These are phyloP conservation scores for Eupithecia inturbata DNA, from an alignment of 2,888 invertebrate genomes.

Conservation along the genomic window DNA sequence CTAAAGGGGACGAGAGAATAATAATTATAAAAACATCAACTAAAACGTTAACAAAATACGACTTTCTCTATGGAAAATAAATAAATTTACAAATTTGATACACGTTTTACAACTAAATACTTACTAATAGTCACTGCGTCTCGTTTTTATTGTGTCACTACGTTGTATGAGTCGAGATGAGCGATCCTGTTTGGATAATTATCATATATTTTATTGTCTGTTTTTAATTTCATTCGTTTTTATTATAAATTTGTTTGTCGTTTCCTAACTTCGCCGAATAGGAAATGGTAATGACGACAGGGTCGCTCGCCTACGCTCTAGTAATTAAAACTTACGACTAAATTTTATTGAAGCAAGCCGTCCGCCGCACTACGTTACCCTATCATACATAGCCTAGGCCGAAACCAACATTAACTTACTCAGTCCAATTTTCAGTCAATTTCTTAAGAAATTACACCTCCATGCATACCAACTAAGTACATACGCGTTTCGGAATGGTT, in stretches of 20 bases:
- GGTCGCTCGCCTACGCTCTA: conserved; percentile 59
- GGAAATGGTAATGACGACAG: conserved; percentile 31
- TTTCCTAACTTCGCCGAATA: conserved; percentile 7
- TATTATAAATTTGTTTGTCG: conserved; percentile 23
- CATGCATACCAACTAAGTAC: conserved; percentile 76
- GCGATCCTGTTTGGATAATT: conserved; percentile 49
- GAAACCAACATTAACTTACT: conserved; percentile 80
- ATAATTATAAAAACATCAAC: conserved; percentile 75
- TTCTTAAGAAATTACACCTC: conserved; percentile 80
- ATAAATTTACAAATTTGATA: conserved; percentile 84
- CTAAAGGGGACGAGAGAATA: conserved; percentile 76
- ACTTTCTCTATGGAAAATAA: conserved; percentile 84
- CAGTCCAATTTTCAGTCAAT: conserved; percentile 84
- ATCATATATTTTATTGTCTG: conserved; percentile 22
- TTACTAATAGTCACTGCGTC: conserved; percentile 78
- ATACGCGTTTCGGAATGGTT: conserved; percentile 64
- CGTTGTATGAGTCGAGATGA: conserved; percentile 62
- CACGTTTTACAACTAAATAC: conserved; percentile 73
- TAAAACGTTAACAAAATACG: conserved; percentile 85
- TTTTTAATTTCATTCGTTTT: conserved; percentile 44
- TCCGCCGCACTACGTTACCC: conserved; percentile 75
- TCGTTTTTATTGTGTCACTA: conserved; percentile 74
- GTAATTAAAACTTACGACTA: conserved; percentile 59
- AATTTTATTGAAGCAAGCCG: conserved; percentile 72
- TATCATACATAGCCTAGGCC: conserved; percentile 81